Conservation (phyloP, 2,113 vertebrate species). For the Psettodes erumei region DNA sequence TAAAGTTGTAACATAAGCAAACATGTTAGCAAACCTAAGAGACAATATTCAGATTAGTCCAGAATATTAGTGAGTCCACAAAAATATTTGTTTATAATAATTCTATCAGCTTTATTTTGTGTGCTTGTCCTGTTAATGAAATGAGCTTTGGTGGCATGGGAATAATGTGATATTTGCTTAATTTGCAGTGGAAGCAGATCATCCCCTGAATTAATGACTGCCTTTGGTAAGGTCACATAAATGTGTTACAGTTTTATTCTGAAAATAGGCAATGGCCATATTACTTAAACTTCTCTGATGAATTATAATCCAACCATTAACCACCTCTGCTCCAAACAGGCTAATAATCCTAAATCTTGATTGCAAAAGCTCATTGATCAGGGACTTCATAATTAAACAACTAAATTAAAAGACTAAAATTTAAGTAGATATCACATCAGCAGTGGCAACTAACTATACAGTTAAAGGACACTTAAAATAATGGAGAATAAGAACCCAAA, state of each 20-base stretch:
- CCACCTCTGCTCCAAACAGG: neutral
- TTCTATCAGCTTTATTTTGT: neutral
- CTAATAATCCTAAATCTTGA: neutral
- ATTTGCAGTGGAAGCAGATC: neutral
- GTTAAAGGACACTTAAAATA: neutral
- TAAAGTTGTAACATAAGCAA: too few relatives aligned
- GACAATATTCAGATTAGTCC: neutral
- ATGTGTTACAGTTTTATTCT: neutral
- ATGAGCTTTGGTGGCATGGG: neutral
- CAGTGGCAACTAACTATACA: neutral
- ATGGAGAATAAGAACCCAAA: neutral
- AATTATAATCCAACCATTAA: neutral
- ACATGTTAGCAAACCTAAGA: too few relatives aligned
- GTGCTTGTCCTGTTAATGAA: neutral
- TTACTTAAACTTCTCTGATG: neutral
- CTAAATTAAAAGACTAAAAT: neutral
- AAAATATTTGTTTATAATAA: neutral
- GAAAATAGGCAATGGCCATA: constrained; percentile 3
- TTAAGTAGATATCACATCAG: neutral
- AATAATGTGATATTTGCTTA: neutral
- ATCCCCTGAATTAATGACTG: constrained; percentile 6
- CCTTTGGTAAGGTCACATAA: constrained; percentile 24
- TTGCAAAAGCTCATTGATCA: neutral
- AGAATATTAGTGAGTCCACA: neutral
- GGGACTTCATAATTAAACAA: neutral